These are phyloP conservation scores for Chalcosyrphus nemorum DNA, from an alignment of 2,888 invertebrate genomes.

Conservation along the genomic window DNA sequence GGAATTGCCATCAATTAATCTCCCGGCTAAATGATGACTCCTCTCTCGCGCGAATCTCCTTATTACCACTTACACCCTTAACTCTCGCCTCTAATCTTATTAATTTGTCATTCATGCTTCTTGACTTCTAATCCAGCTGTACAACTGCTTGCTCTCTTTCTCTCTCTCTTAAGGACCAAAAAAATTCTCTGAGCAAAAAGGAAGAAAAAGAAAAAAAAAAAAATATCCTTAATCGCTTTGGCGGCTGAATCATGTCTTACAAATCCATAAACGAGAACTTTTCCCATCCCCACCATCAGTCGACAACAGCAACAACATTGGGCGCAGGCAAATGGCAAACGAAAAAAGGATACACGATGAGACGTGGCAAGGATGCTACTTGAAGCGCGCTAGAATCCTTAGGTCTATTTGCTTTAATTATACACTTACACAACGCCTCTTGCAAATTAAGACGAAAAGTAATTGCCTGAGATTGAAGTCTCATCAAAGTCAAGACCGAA, in stretches of 20 bases:
- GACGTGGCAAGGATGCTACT: slow-evolving; percentile 45
- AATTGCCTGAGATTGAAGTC: slow-evolving; percentile 73
- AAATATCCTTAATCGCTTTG: slow-evolving; percentile 42
- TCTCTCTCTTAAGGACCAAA: not conserved
- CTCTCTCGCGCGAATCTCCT: slow-evolving; percentile 47
- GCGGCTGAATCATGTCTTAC: slow-evolving; percentile 68
- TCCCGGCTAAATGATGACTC: slow-evolving; percentile 65
- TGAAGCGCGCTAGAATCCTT: slow-evolving; percentile 42
- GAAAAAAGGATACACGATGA: slow-evolving; percentile 53
- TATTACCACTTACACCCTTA: slow-evolving; percentile 60
- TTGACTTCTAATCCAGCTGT: slow-evolving; percentile 63
- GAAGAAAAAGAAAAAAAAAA: slow-evolving; percentile 1
- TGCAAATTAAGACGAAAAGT: slow-evolving; percentile 72
- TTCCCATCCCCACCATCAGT: not conserved
- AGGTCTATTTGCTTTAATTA: slow-evolving; percentile 72
- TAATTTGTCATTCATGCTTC: slow-evolving; percentile 71
- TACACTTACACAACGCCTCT: slow-evolving; percentile 67
- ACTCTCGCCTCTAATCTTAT: slow-evolving; percentile 54
- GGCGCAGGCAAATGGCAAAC: not conserved
- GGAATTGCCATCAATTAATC: slow-evolving; percentile 62
- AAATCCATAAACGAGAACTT: slow-evolving; percentile 68
- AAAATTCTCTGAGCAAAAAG: not conserved
- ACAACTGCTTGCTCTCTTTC: not conserved
- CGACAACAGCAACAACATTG: no score
- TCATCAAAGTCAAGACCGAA: slow-evolving; percentile 66